Evolutionary conservation across 2,888 invertebrate species (phyloP).

Genomic region (Eilema depressum): DNA sequence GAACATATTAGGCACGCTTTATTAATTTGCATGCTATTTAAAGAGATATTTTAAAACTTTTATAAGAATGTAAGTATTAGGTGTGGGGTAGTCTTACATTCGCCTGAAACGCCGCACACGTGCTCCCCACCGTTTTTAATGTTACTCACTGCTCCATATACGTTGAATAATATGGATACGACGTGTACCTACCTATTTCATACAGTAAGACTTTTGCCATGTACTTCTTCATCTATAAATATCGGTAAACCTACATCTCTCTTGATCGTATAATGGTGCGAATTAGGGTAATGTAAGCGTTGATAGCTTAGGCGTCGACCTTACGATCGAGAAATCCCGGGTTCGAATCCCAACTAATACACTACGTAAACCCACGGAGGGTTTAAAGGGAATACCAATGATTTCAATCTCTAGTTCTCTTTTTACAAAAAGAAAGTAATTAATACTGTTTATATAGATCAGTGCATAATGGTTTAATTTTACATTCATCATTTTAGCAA

Average conservation of each 20-base stretch:
- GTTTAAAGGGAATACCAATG: too few relatives aligned
- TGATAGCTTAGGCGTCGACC: neutral
- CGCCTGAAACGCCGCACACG: constrained; percentile 55
- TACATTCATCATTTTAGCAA: too few relatives aligned
- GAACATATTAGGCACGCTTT: neutral
- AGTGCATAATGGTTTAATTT: too few relatives aligned
- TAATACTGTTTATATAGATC: too few relatives aligned
- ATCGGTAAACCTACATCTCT: neutral
- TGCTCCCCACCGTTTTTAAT: constrained; percentile 55
- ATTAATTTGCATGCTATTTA: constrained; percentile 11
- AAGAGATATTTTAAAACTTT: constrained; percentile 5
- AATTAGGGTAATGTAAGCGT: neutral
- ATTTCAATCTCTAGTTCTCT: too few relatives aligned
- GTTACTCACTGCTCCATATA: constrained; percentile 42
- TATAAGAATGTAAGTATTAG: constrained; percentile 28
- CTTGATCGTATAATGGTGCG: neutral
- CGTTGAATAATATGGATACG: constrained; percentile 38
- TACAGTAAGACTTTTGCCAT: neutral
- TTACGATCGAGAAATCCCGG: too few relatives aligned
- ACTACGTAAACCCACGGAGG: too few relatives aligned
- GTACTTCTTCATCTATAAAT: neutral
- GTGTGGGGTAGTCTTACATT: constrained; percentile 47
- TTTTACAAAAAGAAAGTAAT: too few relatives aligned
- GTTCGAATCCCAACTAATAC: too few relatives aligned
- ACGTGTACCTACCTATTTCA: neutral